Conservation (phyloP, 2,797 vertebrate species). For the Pipistrellus pipistrellus region DNA sequence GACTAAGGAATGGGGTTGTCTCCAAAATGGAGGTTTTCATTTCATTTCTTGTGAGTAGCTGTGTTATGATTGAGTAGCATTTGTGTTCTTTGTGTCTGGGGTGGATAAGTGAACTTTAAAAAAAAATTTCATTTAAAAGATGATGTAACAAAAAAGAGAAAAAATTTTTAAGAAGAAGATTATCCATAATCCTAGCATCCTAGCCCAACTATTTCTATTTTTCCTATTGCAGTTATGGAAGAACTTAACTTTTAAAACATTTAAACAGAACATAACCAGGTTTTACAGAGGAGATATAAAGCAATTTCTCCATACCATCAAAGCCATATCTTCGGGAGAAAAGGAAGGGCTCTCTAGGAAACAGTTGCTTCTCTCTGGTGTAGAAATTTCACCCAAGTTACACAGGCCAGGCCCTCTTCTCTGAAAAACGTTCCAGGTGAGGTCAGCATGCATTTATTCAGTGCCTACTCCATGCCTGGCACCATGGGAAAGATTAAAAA, state of each 20-base stretch:
- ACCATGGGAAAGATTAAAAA: slow-evolving; percentile 76
- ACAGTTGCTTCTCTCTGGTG: slow-evolving; percentile 80
- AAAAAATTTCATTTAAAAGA: slow-evolving; percentile 24
- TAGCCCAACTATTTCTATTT: slow-evolving; percentile 83
- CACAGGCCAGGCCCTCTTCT: slow-evolving; percentile 83
- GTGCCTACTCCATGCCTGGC: slow-evolving; percentile 80
- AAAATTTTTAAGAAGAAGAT: slow-evolving; percentile 61
- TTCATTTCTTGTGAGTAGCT: slow-evolving; percentile 57
- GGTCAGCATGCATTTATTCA: slow-evolving; percentile 84
- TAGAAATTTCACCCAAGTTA: slow-evolving; percentile 84
- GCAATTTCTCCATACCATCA: slow-evolving; percentile 83
- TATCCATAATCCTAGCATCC: slow-evolving; percentile 77
- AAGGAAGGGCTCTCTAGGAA: slow-evolving; percentile 83
- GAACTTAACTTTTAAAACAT: slow-evolving; percentile 85
- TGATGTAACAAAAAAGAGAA: slow-evolving; percentile 62
- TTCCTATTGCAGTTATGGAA: slow-evolving; percentile 86
- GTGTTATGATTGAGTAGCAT: slow-evolving; percentile 47
- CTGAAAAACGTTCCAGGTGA: slow-evolving; percentile 84
- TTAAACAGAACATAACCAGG: slow-evolving; percentile 85
- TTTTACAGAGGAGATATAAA: slow-evolving; percentile 84
- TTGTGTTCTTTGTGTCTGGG: slow-evolving; percentile 64
- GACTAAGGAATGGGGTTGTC: slow-evolving; percentile 47
- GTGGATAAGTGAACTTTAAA: slow-evolving; percentile 57
- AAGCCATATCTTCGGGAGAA: slow-evolving; percentile 84
- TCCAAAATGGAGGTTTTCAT: slow-evolving; percentile 46